These are phyloP conservation scores for Scrobipalpa atriplicella DNA, from an alignment of 2,888 invertebrate genomes.

Conservation along the genomic window DNA sequence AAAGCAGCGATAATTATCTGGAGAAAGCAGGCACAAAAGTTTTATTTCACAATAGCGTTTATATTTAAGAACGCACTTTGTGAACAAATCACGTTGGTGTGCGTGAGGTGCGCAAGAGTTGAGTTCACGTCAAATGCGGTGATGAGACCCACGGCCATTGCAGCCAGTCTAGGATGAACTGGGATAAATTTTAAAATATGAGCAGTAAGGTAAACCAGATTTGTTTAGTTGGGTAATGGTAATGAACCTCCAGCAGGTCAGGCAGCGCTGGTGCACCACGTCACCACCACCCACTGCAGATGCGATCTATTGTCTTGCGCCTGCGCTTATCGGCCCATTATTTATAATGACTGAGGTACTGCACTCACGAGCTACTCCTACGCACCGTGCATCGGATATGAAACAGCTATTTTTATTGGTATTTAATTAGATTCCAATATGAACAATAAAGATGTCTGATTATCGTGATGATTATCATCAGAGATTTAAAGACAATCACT, in stretches of 20 bases:
- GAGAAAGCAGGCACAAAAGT: conserved; percentile 38
- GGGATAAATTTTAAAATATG: not conserved
- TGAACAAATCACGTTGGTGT: conserved; percentile 50
- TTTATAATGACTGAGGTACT: conserved; percentile 71
- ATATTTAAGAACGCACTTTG: conserved; percentile 45
- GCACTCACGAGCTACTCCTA: conserved; percentile 65
- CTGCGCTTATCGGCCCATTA: conserved; percentile 69
- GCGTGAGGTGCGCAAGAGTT: conserved; percentile 35
- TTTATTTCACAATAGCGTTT: conserved; percentile 28
- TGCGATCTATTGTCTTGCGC: conserved; percentile 68
- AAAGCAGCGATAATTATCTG: conserved; percentile 43
- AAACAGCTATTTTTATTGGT: conserved; percentile 30
- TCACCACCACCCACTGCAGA: conserved; percentile 55
- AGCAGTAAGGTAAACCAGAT: not conserved
- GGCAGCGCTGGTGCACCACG: conserved; percentile 41
- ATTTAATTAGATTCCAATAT: conserved; percentile 29
- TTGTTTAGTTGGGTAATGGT: no score
- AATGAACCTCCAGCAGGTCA: conserved; percentile 36
- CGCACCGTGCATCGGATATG: conserved; percentile 44
- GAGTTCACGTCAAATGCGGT: conserved; percentile 50
- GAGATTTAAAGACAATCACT: conserved; percentile 15
- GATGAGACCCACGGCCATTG: conserved; percentile 55
- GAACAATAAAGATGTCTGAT: conserved; percentile 25
- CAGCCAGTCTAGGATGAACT: conserved; percentile 38
- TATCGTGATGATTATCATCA: no score